These are phyloP conservation scores for Corapipo altera DNA, from an alignment of 2,113 vertebrate genomes.

Conservation along the genomic window DNA sequence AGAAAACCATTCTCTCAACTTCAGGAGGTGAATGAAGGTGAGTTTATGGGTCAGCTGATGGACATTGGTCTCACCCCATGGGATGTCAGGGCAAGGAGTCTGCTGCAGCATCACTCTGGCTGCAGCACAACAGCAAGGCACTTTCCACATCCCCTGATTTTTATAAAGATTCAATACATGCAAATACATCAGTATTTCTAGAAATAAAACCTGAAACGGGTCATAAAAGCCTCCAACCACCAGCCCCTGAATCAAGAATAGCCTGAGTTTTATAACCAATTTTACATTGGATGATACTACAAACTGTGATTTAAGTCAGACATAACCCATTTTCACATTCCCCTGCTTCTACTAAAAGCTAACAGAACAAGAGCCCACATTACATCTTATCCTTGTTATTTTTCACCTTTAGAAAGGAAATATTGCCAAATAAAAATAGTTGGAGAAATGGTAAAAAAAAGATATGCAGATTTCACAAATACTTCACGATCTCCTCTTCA, in stretches of 20 bases:
- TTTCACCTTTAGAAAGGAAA: not conserved
- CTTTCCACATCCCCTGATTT: fast-evolving
- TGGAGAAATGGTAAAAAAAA: not conserved
- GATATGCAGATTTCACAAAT: not conserved
- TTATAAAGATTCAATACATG: not conserved
- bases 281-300: not conserved
- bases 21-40: not conserved
- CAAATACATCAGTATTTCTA: not conserved
- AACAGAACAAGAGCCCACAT: not conserved
- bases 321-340: not conserved
- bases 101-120: not conserved
- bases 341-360: not conserved
- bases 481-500: fast-evolving
- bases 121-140: not conserved
- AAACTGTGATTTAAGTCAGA: not conserved
- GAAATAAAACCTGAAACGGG: not conserved
- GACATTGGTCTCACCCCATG: fast-evolving
- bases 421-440: not conserved
- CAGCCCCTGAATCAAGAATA: not conserved
- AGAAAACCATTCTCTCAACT: not conserved
- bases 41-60: not conserved
- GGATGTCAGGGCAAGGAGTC: not conserved
- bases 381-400: not conserved
- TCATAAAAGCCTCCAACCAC: not conserved
- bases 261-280: not conserved